These are phyloP conservation scores for Octonoba sinensis DNA, from an alignment of 2,888 invertebrate genomes.

Conservation along the genomic window DNA sequence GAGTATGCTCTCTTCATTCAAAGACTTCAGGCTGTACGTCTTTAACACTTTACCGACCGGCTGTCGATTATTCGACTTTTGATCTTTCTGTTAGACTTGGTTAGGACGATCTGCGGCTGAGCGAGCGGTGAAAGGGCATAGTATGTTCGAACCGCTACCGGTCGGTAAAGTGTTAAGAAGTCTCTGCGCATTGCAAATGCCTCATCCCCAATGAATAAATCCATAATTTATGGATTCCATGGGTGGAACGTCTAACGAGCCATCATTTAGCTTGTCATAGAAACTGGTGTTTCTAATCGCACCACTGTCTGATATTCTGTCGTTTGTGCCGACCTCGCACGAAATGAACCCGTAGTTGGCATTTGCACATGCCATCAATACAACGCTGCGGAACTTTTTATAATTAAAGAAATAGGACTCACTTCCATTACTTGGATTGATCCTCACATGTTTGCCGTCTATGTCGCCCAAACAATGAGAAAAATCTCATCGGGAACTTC, in stretches of 20 bases:
- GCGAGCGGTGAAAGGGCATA: too few species aligned
- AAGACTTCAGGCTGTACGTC: neutral
- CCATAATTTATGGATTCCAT: neutral
- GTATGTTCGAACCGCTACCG: too few species aligned
- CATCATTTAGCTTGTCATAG: neutral
- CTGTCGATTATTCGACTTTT: too few species aligned
- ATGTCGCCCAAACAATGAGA: neutral
- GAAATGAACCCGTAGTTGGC: neutral
- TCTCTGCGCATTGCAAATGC: neutral
- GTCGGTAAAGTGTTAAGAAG: neutral
- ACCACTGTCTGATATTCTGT: neutral
- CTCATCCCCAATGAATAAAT: conserved; percentile 4
- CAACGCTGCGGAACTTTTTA: neutral
- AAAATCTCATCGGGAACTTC: neutral
- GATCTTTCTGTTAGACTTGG: too few species aligned
- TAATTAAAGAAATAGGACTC: conserved; percentile 1
- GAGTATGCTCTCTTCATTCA: neutral
- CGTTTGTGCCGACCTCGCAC: conserved; percentile 9
- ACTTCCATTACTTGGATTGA: neutral
- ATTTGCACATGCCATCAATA: neutral
- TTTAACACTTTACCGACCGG: too few species aligned
- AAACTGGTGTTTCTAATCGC: neutral
- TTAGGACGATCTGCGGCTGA: too few species aligned
- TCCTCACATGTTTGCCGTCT: neutral
- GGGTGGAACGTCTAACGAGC: neutral